Evolutionary conservation across 1,140 invertebrate species (phyloP), one percentile per base, ranked within the genome.

Genomic region (Campoletis sonorensis): DNA sequence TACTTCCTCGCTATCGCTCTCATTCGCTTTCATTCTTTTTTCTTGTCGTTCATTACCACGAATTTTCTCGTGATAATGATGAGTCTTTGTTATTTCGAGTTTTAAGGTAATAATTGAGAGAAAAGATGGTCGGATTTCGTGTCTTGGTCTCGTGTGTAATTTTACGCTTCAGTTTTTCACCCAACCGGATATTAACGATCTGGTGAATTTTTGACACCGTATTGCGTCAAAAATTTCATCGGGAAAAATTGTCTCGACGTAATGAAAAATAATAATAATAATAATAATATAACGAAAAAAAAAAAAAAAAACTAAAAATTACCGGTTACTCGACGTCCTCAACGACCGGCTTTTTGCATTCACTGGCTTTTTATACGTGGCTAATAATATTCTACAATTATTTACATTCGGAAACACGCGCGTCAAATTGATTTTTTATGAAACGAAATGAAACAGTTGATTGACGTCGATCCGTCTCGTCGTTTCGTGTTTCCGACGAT

Each of bases 341-440:
- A 45, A 45, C 40, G 40, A 45, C 40, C 40, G 40, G 40, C 40
- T 45, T 37, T 37, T 45, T 45, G 40, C 40, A 45, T 45, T 45
- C 40, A 45, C 40, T 45, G 40, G 40, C 40, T 45, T 79, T 37
- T 68, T 26, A 82, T 80, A 81, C 84, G 49, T 81, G 82, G 72
- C 82, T 68, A 86, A 84, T 87, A 87, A 79, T 87, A 86, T 87
- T 80, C 86, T 87, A 87, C 86, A 87, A 45, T 81, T 87, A 87
- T 87, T 83, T 87, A 87, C 86, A 87, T 67, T 45, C 8, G 40
- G 40, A 13, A 45, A 45, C 8, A 45, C 40, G 40, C 2, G 40
- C 40, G 40, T 45, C 13, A 10, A 45, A 45, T 45, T 45, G 40
- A 45, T 4, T 45, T 45, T 10, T 45, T 1, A 45, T 45, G 40